Percentiles rank a stretch among this genome's conserved stretches.
Evolutionary conservation across 1,140 invertebrate species (phyloP).

Genomic region (Dinothrombium tinctorium): DNA sequence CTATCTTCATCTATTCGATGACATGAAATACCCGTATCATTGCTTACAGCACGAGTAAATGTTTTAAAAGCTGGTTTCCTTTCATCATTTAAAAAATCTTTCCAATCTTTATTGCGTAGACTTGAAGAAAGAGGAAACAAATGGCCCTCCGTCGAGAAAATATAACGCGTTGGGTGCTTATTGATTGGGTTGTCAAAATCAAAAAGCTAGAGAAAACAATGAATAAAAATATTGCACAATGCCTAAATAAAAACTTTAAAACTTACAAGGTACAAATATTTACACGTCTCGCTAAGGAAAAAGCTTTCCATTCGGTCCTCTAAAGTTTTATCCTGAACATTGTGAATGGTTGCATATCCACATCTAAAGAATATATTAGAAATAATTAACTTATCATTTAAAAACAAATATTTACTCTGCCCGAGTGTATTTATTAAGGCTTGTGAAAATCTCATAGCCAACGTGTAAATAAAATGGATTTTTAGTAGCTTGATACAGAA

Average conservation of each 20-base stretch:
- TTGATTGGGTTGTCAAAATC: constrained; percentile 39
- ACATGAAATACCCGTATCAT: constrained; percentile 19
- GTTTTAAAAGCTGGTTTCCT: neutral
- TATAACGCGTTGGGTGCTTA: constrained; percentile 26
- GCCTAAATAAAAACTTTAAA: constrained; percentile 8
- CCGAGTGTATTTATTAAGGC: constrained; percentile 32
- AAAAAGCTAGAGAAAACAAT: constrained; percentile 30
- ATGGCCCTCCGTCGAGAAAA: constrained; percentile 45
- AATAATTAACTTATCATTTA: neutral
- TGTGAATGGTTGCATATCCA: constrained; percentile 43
- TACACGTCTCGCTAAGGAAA: constrained; percentile 91
- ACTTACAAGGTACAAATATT: constrained; percentile 70
- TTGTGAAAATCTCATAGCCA: constrained; percentile 34
- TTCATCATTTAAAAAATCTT: constrained; percentile 10
- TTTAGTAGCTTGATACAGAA: constrained; percentile 40
- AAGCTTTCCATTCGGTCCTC: constrained; percentile 98
- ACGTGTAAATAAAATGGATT: constrained; percentile 47
- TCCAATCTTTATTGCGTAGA: constrained; percentile 23
- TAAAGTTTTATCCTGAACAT: constrained; percentile 68
- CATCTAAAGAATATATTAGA: constrained; percentile 22
- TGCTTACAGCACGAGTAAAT: neutral
- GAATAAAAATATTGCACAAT: neutral
- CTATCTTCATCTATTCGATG: constrained; percentile 24
- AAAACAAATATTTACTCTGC: constrained; percentile 20
- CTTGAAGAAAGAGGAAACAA: constrained; percentile 30